These are phyloP conservation scores for Cheirogaleus medius DNA, from an alignment of 2,113 vertebrate genomes.

Conservation along the genomic window DNA sequence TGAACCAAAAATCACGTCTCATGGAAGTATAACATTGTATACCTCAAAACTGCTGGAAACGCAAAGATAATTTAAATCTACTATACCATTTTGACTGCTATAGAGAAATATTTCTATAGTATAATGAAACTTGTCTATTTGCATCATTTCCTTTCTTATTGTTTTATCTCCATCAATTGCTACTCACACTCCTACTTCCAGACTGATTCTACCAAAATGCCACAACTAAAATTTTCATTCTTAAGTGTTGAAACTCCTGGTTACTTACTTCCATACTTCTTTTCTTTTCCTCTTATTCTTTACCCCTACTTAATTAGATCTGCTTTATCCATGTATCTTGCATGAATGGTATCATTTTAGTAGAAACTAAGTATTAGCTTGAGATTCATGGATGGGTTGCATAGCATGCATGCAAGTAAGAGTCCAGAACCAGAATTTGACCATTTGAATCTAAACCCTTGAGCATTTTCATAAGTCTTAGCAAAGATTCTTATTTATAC, in stretches of 20 bases:
- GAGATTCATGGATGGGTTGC: neutral
- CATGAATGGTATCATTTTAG: neutral
- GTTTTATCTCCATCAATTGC: neutral
- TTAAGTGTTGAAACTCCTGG: neutral
- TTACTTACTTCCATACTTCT: neutral
- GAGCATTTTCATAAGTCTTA: neutral
- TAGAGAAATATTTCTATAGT: neutral
- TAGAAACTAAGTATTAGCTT: neutral
- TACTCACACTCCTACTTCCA: neutral
- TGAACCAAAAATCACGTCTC: constrained; percentile 11
- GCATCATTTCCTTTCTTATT: neutral
- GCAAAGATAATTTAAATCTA: constrained; percentile 11
- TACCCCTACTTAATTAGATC: neutral
- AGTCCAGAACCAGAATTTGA: neutral
- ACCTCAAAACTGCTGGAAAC: neutral
- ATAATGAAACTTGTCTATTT: neutral
- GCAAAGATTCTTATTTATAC: neutral
- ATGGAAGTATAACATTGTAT: neutral
- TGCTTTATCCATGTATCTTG: neutral
- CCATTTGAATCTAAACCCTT: neutral
- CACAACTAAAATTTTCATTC: neutral
- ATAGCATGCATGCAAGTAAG: neutral
- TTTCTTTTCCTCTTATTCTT: neutral
- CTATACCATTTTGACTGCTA: neutral
- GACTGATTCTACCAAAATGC: neutral